These are phyloP conservation scores for Zosterops lateralis DNA, from an alignment of 2,113 vertebrate species.

Conservation along the genomic window DNA sequence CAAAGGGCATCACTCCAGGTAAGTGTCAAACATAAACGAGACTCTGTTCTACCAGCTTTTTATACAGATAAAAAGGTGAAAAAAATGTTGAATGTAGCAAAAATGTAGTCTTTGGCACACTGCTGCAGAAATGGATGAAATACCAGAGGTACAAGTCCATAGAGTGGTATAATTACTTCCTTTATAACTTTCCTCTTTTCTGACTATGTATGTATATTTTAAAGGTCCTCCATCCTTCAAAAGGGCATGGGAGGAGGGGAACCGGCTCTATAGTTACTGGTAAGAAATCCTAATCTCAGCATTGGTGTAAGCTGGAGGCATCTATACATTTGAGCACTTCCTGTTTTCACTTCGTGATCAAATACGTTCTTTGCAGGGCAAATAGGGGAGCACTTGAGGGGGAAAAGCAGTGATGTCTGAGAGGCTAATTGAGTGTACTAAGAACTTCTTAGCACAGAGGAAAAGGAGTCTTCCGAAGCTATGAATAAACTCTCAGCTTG, in stretches of 20 bases:
- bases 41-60: neutral
- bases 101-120: neutral
- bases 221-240: slow-evolving; percentile 42
- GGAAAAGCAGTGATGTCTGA: slow-evolving; percentile 80
- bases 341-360: slow-evolving; percentile 89
- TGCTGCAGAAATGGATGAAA: slow-evolving; percentile 21
- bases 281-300: slow-evolving; percentile 66
- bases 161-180: slow-evolving; percentile 59
- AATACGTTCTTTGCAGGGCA: slow-evolving; percentile 86
- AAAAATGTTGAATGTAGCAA: neutral
- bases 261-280: neutral
- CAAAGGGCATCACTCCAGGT: neutral
- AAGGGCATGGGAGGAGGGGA: neutral
- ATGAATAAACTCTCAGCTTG: slow-evolving; percentile 69
- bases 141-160: slow-evolving; percentile 31
- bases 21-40: neutral
- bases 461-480: slow-evolving; percentile 72
- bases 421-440: slow-evolving; percentile 85
- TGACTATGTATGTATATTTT: slow-evolving; percentile 38
- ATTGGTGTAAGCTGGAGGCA: slow-evolving; percentile 74
- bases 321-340: slow-evolving; percentile 90
- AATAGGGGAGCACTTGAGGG: slow-evolving; percentile 80
- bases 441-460: slow-evolving; percentile 79
- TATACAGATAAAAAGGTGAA: neutral
- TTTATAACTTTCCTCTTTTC: slow-evolving; percentile 45